Percentiles rank a stretch among this genome's conserved stretches.
Conservation (phyloP, 2,797 vertebrate species). For the Brachyalestes nurse region DNA sequence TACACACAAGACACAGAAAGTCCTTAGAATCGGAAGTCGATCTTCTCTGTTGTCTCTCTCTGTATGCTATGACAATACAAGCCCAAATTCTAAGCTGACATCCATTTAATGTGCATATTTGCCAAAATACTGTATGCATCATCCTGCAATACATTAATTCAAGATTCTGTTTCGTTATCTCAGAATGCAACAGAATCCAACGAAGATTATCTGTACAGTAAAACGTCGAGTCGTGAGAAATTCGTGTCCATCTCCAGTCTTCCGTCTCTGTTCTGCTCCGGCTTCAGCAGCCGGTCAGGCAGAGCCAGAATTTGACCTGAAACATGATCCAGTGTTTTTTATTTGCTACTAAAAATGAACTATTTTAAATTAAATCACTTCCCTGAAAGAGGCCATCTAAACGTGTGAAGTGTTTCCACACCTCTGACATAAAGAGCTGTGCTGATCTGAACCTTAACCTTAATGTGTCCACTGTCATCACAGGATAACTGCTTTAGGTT, state of each 20-base stretch:
- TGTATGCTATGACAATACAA: background rate
- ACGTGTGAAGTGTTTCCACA: too few species aligned
- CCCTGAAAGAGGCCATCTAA: too few species aligned
- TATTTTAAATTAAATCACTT: too few species aligned
- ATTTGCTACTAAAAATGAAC: too few species aligned
- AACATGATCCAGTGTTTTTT: too few species aligned
- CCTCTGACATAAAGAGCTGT: too few species aligned
- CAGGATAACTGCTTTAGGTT: too few species aligned
- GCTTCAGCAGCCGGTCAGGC: background rate
- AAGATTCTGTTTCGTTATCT: background rate
- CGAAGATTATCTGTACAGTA: background rate
- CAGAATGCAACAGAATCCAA: background rate
- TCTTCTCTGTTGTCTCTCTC: background rate
- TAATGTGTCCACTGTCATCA: too few species aligned
- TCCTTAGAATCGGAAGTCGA: background rate
- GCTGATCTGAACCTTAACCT: too few species aligned
- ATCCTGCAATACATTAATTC: background rate
- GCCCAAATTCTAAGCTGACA: conserved; percentile 1
- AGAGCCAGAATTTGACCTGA: background rate
- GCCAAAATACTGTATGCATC: conserved; percentile 22
- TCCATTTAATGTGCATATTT: background rate
- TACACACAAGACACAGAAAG: background rate
- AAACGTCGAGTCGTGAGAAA: background rate
- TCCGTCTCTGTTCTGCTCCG: background rate
- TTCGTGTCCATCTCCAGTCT: background rate